Evolutionary conservation across 2,113 vertebrate species (phyloP), one percentile per base, ranked within the genome.

Genomic region (Clarias magur): DNA sequence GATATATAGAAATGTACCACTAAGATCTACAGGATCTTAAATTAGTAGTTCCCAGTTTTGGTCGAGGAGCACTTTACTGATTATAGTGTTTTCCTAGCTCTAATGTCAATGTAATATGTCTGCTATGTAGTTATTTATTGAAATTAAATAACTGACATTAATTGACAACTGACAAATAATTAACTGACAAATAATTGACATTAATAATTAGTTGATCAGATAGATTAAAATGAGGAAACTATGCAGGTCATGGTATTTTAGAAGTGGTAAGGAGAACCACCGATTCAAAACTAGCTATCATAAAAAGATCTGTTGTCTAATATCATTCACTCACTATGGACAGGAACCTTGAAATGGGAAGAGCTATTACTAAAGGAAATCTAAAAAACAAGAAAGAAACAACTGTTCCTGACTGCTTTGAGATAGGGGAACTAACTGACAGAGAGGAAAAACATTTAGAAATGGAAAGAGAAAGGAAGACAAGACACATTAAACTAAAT

Each of bases 401-500:
- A 56, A 75, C 78, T 87, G 90, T 91, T 92, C 93, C 91, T 86
- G 86, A 92, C 93, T 94, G 90, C 93, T 93, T 92, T 88, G 87
- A 83, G 80, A 89, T 89, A 92, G 84, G 88, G 81, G 84, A 86
- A 86, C 85, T 62, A 62, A 70, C 30, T 79, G 67, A 91, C 85
- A 90, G 72, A 91, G 86, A 86, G 79, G 82, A 70, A 82, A 86
- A 59, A 88, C 81, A 86, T 54, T 83, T 30, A 89, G 84, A 89
- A 91, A 92, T 91, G 81, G 82, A 89, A 90, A 92, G 87, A 93
- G 89, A 90, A 73, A 93, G 89, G 91, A 83, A 93, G 93, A 95
- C 94, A 91, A 92, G 93, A 96, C 94, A 96, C 92, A 95, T 93
- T 94, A 91, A 95, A 94, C 95, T 94, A 76, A 92, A 94, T 92